Base-by-base conservation (phyloP, 2,113 vertebrate genomes). In the Parus major region DNA sequence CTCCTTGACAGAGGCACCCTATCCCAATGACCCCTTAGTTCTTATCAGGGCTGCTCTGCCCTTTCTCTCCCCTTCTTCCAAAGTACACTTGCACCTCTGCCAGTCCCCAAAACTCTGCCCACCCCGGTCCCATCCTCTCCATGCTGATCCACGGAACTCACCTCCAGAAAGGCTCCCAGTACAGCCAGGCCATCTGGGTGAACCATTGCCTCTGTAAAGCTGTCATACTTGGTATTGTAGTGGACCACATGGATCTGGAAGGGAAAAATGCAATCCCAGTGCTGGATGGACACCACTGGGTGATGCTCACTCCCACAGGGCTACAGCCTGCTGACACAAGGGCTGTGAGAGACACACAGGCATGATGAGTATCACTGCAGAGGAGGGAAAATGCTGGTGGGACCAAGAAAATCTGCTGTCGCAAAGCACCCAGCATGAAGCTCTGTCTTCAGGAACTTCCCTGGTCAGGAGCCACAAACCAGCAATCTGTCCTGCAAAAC, bases 221-320 rank as follows among this genome's bases (percentile, higher is more conserved):
- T 89, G 16, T 79, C 28, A 35, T 98, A 98, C 11, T 94, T 96
- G 11, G 97, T 96, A 88, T 97, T 98, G 88, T 97, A 97, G 75
- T 98, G 97, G 64, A 98, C 98, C 68, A 98, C 95, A 0, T 98
- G 98, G 76, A 98, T 96, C 98, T 98, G 92, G 35, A 95, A 93
- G 23, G 56, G 24, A 90, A 87, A 70, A 33, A n/a, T 5, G 20
- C 20, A 79, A 65, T 18, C 31, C 14, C 0, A 0, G 5, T 53
- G n/a, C 15, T 66, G 22, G 7, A 66, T 9, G 12, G 53, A n/a
- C 18, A 29, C 53, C 3, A 2, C 16, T 1, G 2, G 19, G 15
- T 59, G 14, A 39, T 85, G 29, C 12, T 64, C 3, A 27, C 8
- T n/a, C 25, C 14, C 11, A 23, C 15, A 25, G n/a, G 4, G 5